Evolutionary conservation across 2,113 vertebrate genomes (phyloP).

Genomic region (Sinocyclocheilus anophthalmus): DNA sequence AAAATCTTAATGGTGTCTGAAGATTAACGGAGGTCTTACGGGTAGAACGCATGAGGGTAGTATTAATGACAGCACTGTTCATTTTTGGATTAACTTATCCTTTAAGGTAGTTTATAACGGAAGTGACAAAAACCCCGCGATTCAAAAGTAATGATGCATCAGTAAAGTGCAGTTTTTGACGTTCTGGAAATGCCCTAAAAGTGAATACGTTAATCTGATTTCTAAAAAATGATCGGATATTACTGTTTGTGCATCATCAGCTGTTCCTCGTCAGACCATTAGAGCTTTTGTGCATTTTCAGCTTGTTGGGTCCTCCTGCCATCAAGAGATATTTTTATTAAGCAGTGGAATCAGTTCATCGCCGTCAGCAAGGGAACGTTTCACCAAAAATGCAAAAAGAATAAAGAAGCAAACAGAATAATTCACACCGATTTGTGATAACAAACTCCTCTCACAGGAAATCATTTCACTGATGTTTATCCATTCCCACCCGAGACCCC

Average conservation of each 20-base stretch:
- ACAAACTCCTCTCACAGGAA: background rate
- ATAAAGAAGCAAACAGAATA: background rate
- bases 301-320: conserved; percentile 70
- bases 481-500: background rate
- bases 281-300: conserved; percentile 58
- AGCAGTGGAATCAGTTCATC: background rate
- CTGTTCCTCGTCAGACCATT: conserved; percentile 66
- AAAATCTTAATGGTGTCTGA: too few relatives aligned
- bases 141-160: background rate
- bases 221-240: conserved; percentile 19
- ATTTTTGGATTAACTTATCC: too few relatives aligned
- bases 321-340: conserved; percentile 53
- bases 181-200: conserved; percentile 14
- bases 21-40: too few relatives aligned
- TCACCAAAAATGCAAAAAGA: background rate
- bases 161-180: background rate
- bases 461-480: background rate
- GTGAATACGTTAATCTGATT: background rate
- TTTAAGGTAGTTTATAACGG: background rate
- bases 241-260: conserved; percentile 68
- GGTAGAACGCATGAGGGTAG: too few relatives aligned
- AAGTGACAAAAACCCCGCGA: background rate
- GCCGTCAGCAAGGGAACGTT: background rate
- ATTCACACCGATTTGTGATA: background rate
- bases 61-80: too few relatives aligned